These are phyloP conservation scores for Tineola bisselliella DNA, from an alignment of 2,888 invertebrate species.

Conservation along the genomic window DNA sequence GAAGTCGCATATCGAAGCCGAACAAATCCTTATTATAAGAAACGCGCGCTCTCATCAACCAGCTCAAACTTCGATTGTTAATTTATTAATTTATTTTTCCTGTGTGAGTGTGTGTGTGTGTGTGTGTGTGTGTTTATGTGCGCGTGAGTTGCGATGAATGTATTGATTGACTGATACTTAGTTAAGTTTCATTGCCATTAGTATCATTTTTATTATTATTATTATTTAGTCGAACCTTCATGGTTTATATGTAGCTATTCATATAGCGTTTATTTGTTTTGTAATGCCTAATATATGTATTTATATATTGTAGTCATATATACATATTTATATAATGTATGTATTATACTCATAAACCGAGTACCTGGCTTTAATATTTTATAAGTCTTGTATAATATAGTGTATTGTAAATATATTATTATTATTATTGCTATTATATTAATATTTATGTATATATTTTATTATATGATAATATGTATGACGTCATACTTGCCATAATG, in stretches of 20 bases:
- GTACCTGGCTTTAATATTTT: slow-evolving; percentile 57
- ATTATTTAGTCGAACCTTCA: slow-evolving; percentile 25
- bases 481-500: slow-evolving; percentile 11
- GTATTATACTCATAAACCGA: slow-evolving; percentile 20
- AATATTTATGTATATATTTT: slow-evolving; percentile 21
- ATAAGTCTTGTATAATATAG: slow-evolving; percentile 35
- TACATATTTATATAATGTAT: slow-evolving; percentile 27
- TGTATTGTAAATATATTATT: slow-evolving; percentile 12
- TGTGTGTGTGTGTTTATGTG: slow-evolving; percentile 23
- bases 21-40: slow-evolving; percentile 5
- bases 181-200: slow-evolving; percentile 23
- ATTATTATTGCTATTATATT: slow-evolving; percentile 15
- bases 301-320: slow-evolving; percentile 12
- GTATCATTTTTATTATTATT: slow-evolving; percentile 14
- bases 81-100: slow-evolving; percentile 25
- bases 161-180: slow-evolving; percentile 38
- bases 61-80: neutral
- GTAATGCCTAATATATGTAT: slow-evolving; percentile 1
- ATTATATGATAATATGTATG: slow-evolving; percentile 15
- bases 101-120: slow-evolving; percentile 37
- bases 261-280: slow-evolving; percentile 20
- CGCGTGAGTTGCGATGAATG: slow-evolving; percentile 29
- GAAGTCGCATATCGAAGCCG: slow-evolving; percentile 14
- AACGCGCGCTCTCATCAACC: slow-evolving; percentile 12
- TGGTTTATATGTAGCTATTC: slow-evolving; percentile 23